Percentiles rank a stretch among this genome's conserved stretches.
phyloP scores from a whole-genome alignment of 2,888 invertebrate genomes.

The Troglohyphantes excavatus region DNA sequence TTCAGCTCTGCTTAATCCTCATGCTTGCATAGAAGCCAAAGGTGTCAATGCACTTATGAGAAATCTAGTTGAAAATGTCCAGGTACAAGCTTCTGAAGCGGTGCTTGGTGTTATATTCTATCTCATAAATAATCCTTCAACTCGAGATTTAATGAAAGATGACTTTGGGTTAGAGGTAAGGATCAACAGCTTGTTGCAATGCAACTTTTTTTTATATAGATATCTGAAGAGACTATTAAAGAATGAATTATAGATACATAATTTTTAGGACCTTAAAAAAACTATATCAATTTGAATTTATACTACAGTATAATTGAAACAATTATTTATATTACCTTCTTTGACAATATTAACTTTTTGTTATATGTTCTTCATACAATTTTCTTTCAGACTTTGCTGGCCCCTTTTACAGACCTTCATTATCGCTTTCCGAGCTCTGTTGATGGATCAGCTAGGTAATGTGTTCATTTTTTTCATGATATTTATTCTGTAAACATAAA shows the following conservation, averaged over 20 bases:
- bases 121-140: conserved; percentile 91
- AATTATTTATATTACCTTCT: background rate
- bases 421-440: conserved; percentile 83
- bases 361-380: conserved; percentile 28
- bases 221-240: too few relatives aligned
- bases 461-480: too few relatives aligned
- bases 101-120: conserved; percentile 93
- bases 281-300: too few relatives aligned
- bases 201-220: too few relatives aligned
- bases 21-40: conserved; percentile 87
- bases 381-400: conserved; percentile 90
- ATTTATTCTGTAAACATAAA: too few relatives aligned
- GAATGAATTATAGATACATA: too few relatives aligned
- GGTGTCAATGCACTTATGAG: conserved; percentile 90
- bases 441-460: conserved; percentile 87
- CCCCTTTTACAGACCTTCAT: conserved; percentile 96
- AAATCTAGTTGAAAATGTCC: conserved; percentile 91
- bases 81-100: conserved; percentile 94
- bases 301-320: too few relatives aligned
- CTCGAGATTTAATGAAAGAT: conserved; percentile 89
- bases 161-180: conserved; percentile 85
- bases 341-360: background rate
- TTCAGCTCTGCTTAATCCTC: conserved; percentile 88
- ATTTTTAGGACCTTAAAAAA: too few relatives aligned
- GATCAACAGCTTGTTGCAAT: too few relatives aligned